These are phyloP conservation scores for Brachionichthys hirsutus DNA, from an alignment of 2,113 vertebrate genomes.

Conservation along the genomic window DNA sequence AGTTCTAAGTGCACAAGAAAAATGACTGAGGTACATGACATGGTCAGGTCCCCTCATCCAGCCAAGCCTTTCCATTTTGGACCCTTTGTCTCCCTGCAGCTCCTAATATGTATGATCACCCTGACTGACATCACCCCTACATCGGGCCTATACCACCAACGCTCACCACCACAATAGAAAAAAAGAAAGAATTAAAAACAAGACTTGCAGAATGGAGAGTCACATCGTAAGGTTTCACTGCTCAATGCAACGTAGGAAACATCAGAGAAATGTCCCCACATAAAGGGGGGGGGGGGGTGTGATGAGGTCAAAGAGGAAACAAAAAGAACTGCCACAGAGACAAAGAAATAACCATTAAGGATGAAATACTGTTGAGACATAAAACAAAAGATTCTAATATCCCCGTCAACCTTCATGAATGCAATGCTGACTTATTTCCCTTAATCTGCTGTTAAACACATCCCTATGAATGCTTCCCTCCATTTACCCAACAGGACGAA, in stretches of 20 bases:
- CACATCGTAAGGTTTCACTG: conserved; percentile 47
- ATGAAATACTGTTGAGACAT: conserved; percentile 13
- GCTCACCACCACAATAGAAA: conserved; percentile 29
- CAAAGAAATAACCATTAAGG: conserved; percentile 19
- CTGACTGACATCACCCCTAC: conserved; percentile 79
- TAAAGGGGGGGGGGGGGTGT: conserved; percentile 1
- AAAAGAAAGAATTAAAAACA: conserved; percentile 62
- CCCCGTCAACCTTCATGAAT: conserved; percentile 22
- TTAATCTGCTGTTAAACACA: conserved; percentile 35
- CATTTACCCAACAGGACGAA: conserved; percentile 50
- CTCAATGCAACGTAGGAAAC: conserved; percentile 59
- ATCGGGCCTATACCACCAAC: conserved; percentile 66
- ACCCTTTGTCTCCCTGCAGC: conserved; percentile 87
- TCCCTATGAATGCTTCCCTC: conserved; percentile 35
- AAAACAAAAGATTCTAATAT: conserved; percentile 39
- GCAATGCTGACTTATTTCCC: conserved; percentile 21
- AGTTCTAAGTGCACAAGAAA: conserved; percentile 96
- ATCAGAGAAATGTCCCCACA: conserved; percentile 34
- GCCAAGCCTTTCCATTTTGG: conserved; percentile 85
- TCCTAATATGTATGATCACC: conserved; percentile 86
- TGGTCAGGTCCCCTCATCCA: conserved; percentile 89
- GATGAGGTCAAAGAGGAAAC: conserved; percentile 14
- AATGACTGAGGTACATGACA: conserved; percentile 95
- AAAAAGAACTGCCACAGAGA: conserved; percentile 18
- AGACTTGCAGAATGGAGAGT: conserved; percentile 38